These are phyloP conservation scores for Sardina pilchardus DNA, from an alignment of 2,113 vertebrate genomes.

Conservation along the genomic window DNA sequence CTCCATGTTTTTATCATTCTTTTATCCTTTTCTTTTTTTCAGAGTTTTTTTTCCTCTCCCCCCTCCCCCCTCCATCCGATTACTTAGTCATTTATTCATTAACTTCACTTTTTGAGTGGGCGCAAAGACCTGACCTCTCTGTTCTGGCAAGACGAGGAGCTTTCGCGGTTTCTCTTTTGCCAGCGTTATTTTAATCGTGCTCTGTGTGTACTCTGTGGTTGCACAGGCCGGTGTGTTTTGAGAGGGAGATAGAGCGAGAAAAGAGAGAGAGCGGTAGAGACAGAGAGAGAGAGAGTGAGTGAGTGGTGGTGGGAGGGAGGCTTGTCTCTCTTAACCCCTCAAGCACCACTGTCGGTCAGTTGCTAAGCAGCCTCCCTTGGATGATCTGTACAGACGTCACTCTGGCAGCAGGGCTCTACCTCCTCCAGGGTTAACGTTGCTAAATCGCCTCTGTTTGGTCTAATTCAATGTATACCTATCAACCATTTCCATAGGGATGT, in stretches of 20 bases:
- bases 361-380: not conserved
- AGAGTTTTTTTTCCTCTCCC: not conserved
- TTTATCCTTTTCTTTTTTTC: not conserved
- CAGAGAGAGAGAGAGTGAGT: not conserved
- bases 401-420: not conserved
- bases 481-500: not conserved
- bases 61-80: not conserved
- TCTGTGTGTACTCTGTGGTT: not conserved
- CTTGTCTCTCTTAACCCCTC: not conserved
- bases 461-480: not conserved
- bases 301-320: not conserved
- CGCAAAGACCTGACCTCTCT: not conserved
- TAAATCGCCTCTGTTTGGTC: not conserved
- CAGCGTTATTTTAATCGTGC: not conserved
- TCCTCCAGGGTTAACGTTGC: not conserved
- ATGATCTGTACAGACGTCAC: not conserved
- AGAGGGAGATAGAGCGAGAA: not conserved
- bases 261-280: not conserved
- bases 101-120: not conserved
- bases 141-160: not conserved
- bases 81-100: constrained; percentile 7
- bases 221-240: not conserved
- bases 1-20: not conserved
- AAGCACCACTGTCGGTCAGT: not conserved
- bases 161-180: not conserved